phyloP scores from a whole-genome alignment of 2,888 invertebrate genomes.

The Capitulum mitella region DNA sequence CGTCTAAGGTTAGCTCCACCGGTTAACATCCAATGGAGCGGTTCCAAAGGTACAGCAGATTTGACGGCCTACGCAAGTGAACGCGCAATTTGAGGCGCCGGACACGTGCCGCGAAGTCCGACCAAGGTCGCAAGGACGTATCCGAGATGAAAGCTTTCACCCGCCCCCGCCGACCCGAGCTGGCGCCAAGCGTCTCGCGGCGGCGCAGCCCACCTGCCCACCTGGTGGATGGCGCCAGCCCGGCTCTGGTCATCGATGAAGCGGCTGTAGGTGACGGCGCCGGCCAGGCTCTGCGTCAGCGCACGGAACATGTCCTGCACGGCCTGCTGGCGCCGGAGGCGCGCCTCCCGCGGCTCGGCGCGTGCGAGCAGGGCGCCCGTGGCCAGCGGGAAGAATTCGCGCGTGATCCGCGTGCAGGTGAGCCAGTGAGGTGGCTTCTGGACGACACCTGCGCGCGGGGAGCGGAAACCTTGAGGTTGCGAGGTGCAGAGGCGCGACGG shows the following conservation, averaged over 20 bases:
- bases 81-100: too few relatives aligned
- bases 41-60: too few relatives aligned
- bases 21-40: too few relatives aligned
- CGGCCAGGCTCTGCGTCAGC: constrained; percentile 8
- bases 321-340: background rate
- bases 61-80: too few relatives aligned
- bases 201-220: too few relatives aligned
- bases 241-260: background rate
- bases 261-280: constrained; percentile 1
- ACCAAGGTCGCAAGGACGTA: too few relatives aligned
- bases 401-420: background rate
- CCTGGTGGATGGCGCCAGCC: background rate
- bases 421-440: constrained; percentile 7
- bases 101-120: too few relatives aligned
- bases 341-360: background rate
- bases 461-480: background rate
- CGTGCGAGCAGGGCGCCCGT: background rate
- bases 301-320: background rate
- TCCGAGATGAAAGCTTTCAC: too few relatives aligned
- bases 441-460: background rate
- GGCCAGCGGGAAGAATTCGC: constrained; percentile 4
- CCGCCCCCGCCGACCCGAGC: too few relatives aligned
- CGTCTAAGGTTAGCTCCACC: too few relatives aligned
- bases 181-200: too few relatives aligned
- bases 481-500: too few relatives aligned